phyloP scores from a whole-genome alignment of 2,888 invertebrate species.

The Euproctis similis region DNA sequence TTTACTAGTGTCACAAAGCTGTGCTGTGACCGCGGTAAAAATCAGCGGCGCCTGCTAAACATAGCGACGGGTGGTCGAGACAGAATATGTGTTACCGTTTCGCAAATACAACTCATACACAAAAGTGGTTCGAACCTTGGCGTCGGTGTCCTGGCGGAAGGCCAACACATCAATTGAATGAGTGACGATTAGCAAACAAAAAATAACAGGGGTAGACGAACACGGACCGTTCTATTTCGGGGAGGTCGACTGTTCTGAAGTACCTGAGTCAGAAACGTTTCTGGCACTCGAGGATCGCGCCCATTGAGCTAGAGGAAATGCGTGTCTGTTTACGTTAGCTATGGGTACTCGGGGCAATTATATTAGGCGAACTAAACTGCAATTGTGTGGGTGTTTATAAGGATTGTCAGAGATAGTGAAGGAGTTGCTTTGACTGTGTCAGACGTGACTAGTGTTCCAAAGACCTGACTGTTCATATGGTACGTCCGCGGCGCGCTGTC shows the following conservation, averaged over 20 bases:
- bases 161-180: conserved; percentile 69
- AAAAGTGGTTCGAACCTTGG: conserved; percentile 51
- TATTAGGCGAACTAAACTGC: conserved; percentile 21
- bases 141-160: conserved; percentile 59
- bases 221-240: conserved; percentile 62
- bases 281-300: conserved; percentile 48
- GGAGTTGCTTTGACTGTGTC: conserved; percentile 52
- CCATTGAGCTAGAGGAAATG: conserved; percentile 61
- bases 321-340: conserved; percentile 48
- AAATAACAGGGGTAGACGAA: conserved; percentile 61
- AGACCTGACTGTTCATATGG: conserved; percentile 28
- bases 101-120: conserved; percentile 38
- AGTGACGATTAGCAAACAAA: conserved; percentile 61
- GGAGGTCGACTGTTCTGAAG: conserved; percentile 60
- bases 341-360: conserved; percentile 25
- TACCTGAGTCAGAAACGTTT: conserved; percentile 55
- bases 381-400: conserved; percentile 14
- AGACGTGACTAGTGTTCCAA: conserved; percentile 52
- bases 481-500: conserved; percentile 27
- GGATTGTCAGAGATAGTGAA: conserved; percentile 31
- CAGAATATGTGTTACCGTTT: conserved; percentile 38
- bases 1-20: conserved; percentile 16
- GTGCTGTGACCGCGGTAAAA: conserved; percentile 22
- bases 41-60: conserved; percentile 16
- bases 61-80: conserved; percentile 18